Evolutionary conservation across 2,888 invertebrate genomes (phyloP), one percentile per base, ranked within the genome.

Genomic region (Drosophila rellima): DNA sequence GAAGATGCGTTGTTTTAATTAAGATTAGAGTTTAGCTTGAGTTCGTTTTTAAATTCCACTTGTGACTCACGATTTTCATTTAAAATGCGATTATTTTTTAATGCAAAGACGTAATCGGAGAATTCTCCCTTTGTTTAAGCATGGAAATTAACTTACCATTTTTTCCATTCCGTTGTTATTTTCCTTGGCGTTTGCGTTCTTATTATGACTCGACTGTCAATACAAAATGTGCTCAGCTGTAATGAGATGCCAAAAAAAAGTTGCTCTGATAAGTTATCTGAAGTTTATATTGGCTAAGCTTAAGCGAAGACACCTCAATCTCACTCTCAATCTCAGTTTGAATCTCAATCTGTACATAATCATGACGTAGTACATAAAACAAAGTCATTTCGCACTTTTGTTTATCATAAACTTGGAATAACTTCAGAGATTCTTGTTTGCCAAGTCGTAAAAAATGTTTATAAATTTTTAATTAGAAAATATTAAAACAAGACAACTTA

Each of bases 81-180:
- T 26, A 11, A 11, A 45, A 35, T 17, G 7, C 4, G 5, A 37
- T 59, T 13, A 17, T 1, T 13, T 13, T 37, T n/a, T 15, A 37
- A 17, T 56, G 8, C 8, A 13, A 2, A 11, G 3, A 18, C 37
- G 1, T 48, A 54, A 60, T 39, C 20, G 18, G 8, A 20, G 20
- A 13, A 51, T 8, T 37, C 18, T 13, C 8, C 2, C 37, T 23
- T n/a, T 10, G 5, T 11, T 29, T n/a, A 20, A 4, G 31, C 11
- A 44, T 57, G 29, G 6, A 44, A 52, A 39, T 47, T 1, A 55
- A 72, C 86, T 88, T 59, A 86, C 86, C 88, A 88, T 82, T 82
- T 89, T 82, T 74, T 89, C 86, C 85, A 84, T 84, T 86, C 82
- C 89, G 68, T 80, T 78, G 64, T 56, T 52, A 73, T 29, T 54